Evolutionary conservation across 2,113 vertebrate genomes (phyloP).

Genomic region (Papio anubis): DNA sequence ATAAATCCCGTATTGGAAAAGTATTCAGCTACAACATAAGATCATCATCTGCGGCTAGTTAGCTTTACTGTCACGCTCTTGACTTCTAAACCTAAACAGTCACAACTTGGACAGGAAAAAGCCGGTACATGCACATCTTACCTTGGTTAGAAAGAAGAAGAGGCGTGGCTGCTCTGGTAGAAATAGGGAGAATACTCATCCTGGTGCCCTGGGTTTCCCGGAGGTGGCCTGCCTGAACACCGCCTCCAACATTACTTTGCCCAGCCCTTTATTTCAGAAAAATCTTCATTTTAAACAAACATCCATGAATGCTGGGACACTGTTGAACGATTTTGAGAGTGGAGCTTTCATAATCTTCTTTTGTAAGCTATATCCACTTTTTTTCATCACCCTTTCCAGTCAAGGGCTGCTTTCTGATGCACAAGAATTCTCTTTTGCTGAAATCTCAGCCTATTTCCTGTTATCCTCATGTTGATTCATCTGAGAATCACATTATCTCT

Average conservation of each 20-base stretch:
- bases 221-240: neutral
- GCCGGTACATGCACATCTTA: neutral
- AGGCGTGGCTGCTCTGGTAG: neutral
- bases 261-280: neutral
- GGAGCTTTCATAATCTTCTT: conserved; percentile 25
- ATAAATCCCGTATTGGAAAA: conserved; percentile 15
- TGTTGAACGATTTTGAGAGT: neutral
- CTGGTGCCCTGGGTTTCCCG: accelerated
- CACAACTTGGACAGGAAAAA: neutral
- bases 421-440: conserved; percentile 28
- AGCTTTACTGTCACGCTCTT: neutral
- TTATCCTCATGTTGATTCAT: conserved; percentile 42
- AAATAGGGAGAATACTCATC: neutral
- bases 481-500: conserved; percentile 34
- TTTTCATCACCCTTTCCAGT: neutral
- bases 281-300: conserved; percentile 29
- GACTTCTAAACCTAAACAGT: neutral
- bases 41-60: neutral
- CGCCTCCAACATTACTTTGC: neutral
- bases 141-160: neutral
- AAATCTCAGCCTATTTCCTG: conserved; percentile 54
- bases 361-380: neutral
- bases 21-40: too few relatives aligned
- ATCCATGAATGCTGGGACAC: neutral
- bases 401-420: conserved; percentile 2